Evolutionary conservation across 2,113 vertebrate genomes (phyloP), one percentile per base, ranked within the genome.

Genomic region (Anas platyrhynchos): DNA sequence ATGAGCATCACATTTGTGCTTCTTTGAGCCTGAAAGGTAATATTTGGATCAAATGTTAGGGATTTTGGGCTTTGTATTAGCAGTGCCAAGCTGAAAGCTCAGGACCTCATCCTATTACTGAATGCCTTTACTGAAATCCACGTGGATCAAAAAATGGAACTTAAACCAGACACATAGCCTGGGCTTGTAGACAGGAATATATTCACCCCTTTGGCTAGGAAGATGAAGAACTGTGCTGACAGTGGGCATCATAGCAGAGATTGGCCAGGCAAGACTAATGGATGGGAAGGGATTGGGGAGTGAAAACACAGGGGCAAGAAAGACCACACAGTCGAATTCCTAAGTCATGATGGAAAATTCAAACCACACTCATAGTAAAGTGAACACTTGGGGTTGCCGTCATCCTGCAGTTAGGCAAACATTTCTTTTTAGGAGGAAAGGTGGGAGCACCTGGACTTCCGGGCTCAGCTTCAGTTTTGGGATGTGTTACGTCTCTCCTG

Each of bases 1-100:
- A 31, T 89, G 79, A 87, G 59, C 11, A 44, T 54, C 36, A 81
- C 67, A 38, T 95, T 97, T 91, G 8, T 81, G 29, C 23, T 65
- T 93, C 71, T 95, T 1, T 89, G 82, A 91, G 68, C 58, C 54
- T 63, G 78, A 93, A 59, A 84, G 25, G 55, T 92, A 94, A 41
- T 73, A 92, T 79, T 96, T 91, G 69, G 59, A 78, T 56, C 65
- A 86, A 31, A 84, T 34, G n/a, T 59, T 81, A 88, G 83, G 68
- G 69, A 34, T 91, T 83, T 83, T 78, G 93, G 92, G 75, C 36
- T 16, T 67, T 68, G 26, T 63, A 50, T 95, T 95, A 91, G 59
- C 26, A 71, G 78, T 63, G 21, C n/a, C 77, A 83, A 56, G 46
- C 54, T 68, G 76, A 94, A 95, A 86, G 59, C 74, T 96, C 75